Conservation (phyloP, 2,888 invertebrate genomes). For the Plebejus melissa region DNA sequence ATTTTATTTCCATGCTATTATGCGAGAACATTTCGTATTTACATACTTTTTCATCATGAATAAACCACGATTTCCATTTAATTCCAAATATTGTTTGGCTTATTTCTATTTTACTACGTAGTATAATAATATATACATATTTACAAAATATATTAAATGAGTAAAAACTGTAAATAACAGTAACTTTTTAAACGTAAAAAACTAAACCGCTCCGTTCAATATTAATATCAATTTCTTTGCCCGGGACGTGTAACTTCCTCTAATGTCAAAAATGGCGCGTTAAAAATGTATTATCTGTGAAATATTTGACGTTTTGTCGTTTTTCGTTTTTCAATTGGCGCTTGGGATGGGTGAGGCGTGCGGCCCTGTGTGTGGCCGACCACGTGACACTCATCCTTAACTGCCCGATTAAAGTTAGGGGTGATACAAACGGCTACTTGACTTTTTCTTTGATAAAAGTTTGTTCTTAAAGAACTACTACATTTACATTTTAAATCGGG, state of each 20-base stretch:
- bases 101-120: neutral
- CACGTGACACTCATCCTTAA: slow-evolving; percentile 73
- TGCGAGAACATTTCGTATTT: neutral
- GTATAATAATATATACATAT: neutral
- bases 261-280: slow-evolving; percentile 18
- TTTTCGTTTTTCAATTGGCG: slow-evolving; percentile 31
- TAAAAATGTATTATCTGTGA: slow-evolving; percentile 26
- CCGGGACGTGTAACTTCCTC: neutral
- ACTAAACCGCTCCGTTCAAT: neutral
- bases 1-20: slow-evolving; percentile 16
- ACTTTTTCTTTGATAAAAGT: neutral
- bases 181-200: slow-evolving; percentile 1
- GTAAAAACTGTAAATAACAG: neutral
- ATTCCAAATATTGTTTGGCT: slow-evolving; percentile 1
- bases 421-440: neutral
- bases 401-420: neutral
- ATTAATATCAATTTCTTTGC: slow-evolving; percentile 4
- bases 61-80: slow-evolving; percentile 1
- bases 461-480: too few species aligned
- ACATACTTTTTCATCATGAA: slow-evolving; percentile 12
- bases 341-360: slow-evolving; percentile 48
- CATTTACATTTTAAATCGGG: neutral
- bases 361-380: slow-evolving; percentile 40
- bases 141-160: neutral
- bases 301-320: slow-evolving; percentile 25